phyloP scores from a whole-genome alignment of 1,140 invertebrate genomes.

The Hyposmocoma kahamanoa region DNA sequence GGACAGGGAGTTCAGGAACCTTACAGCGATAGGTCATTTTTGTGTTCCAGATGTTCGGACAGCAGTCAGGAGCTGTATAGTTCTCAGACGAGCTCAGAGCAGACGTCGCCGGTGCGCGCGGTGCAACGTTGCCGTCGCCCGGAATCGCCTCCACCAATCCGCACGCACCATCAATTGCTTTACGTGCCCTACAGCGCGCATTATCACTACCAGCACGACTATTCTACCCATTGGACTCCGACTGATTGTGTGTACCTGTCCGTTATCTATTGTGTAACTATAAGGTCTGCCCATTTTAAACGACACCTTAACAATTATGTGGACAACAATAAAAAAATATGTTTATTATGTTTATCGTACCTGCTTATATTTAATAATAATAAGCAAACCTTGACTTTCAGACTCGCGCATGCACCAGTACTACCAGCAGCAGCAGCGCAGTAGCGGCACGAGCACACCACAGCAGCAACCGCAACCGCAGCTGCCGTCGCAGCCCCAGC shows the following conservation, averaged over 20 bases:
- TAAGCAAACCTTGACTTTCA: too few species aligned
- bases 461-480: slow-evolving; percentile 16
- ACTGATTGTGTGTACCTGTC: slow-evolving; percentile 54
- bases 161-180: slow-evolving; percentile 81
- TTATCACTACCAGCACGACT: slow-evolving; percentile 59
- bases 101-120: slow-evolving; percentile 51
- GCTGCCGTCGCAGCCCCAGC: slow-evolving; percentile 8
- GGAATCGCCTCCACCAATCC: slow-evolving; percentile 78
- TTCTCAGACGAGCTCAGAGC: slow-evolving; percentile 60
- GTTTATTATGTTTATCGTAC: too few species aligned
- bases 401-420: slow-evolving; percentile 38
- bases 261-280: too few species aligned
- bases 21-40: too few species aligned
- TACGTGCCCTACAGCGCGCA: slow-evolving; percentile 81
- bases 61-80: slow-evolving; percentile 67
- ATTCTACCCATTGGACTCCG: slow-evolving; percentile 38
- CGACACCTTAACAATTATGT: too few species aligned
- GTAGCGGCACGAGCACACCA: slow-evolving; percentile 27
- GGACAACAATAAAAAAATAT: too few species aligned
- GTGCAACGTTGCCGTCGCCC: slow-evolving; percentile 69
- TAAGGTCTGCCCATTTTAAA: too few species aligned
- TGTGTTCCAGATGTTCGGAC: slow-evolving; percentile 43
- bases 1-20: too few species aligned
- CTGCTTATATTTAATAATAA: too few species aligned
- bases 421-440: slow-evolving; percentile 41